Conservation (phyloP, 2,113 vertebrate species). For the Merops nubicus region DNA sequence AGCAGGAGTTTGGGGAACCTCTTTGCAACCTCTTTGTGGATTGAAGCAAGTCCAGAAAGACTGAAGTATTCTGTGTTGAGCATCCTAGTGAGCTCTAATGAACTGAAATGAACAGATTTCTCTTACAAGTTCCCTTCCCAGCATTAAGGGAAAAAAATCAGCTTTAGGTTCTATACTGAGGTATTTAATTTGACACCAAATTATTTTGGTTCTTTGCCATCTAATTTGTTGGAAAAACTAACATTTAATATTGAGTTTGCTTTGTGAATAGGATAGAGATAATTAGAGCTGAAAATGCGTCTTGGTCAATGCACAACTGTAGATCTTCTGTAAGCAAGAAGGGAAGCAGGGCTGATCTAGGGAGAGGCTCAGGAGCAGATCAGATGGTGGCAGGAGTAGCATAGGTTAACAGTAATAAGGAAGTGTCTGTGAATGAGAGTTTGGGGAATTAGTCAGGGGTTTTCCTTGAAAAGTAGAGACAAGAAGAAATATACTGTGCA, state of each 20-base stretch:
- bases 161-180: not conserved
- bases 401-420: too few relatives aligned
- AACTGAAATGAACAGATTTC: not conserved
- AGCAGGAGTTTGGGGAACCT: too few relatives aligned
- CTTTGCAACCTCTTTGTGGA: not conserved
- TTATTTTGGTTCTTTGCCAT: not conserved
- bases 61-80: not conserved
- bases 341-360: too few relatives aligned
- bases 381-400: too few relatives aligned
- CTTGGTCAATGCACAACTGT: too few relatives aligned
- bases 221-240: not conserved
- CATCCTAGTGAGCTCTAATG: not conserved
- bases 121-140: not conserved
- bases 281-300: too few relatives aligned
- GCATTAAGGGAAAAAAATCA: not conserved
- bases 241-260: not conserved
- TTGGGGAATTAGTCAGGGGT: too few relatives aligned
- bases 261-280: not conserved
- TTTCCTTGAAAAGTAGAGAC: not conserved
- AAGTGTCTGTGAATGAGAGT: too few relatives aligned
- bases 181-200: not conserved
- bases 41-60: not conserved
- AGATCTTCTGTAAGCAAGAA: too few relatives aligned
- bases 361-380: too few relatives aligned
- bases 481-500: fast-evolving